These are phyloP conservation scores for Synaphobranchus kaupii DNA, from an alignment of 2,797 vertebrate species.

Conservation along the genomic window DNA sequence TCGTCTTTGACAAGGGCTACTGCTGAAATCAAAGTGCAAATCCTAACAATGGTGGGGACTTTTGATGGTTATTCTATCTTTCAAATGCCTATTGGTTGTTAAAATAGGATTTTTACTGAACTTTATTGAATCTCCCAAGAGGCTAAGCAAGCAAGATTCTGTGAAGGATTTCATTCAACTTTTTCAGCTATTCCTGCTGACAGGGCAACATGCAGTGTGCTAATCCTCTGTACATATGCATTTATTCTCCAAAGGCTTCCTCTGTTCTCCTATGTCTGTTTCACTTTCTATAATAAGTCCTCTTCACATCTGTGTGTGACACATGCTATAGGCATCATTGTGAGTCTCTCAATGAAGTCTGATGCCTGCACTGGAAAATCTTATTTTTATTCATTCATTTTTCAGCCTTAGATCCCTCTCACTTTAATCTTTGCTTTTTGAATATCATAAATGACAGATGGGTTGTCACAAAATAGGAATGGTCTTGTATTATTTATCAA, in stretches of 20 bases:
- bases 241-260: background rate
- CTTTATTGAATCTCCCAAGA: background rate
- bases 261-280: background rate
- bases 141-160: background rate
- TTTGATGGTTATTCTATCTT: background rate
- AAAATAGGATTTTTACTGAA: background rate
- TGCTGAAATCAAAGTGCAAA: background rate
- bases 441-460: background rate
- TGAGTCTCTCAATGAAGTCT: background rate
- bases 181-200: background rate
- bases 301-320: background rate
- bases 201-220: background rate
- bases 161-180: background rate
- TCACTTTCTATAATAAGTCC: background rate
- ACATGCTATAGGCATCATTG: background rate
- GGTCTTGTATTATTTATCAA: background rate
- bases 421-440: conserved; percentile 8
- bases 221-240: background rate
- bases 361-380: background rate
- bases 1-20: background rate
- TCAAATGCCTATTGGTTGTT: background rate
- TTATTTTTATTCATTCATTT: background rate
- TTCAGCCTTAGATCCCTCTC: background rate
- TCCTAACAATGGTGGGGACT: background rate
- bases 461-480: conserved; percentile 5